These are phyloP conservation scores for Perizoma flavofasciatum DNA, from an alignment of 2,888 invertebrate genomes.

Conservation along the genomic window DNA sequence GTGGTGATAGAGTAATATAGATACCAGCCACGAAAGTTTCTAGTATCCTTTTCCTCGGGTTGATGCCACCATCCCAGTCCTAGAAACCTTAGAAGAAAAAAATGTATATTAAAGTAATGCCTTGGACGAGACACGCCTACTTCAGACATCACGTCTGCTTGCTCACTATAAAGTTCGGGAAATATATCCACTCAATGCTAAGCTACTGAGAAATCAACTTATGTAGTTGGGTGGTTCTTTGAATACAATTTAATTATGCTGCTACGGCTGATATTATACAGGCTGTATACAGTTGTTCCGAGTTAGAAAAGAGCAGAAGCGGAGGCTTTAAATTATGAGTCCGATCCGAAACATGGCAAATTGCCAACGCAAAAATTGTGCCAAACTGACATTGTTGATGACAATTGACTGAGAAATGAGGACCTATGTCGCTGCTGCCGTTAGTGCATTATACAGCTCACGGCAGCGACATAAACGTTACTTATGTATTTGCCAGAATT, in stretches of 20 bases:
- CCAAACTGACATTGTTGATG: constrained; percentile 8
- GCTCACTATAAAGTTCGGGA: constrained; percentile 8
- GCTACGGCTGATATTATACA: constrained; percentile 25
- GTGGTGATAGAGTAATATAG: constrained; percentile 69
- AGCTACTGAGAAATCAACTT: constrained; percentile 21
- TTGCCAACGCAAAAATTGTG: constrained; percentile 17
- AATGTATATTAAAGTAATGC: constrained; percentile 69
- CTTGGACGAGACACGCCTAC: constrained; percentile 46
- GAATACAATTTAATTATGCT: constrained; percentile 30
- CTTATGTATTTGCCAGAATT: too few species aligned
- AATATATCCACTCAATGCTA: constrained; percentile 6
- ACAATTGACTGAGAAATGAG: constrained; percentile 17
- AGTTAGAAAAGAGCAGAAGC: constrained; percentile 2
- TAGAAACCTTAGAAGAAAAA: constrained; percentile 62
- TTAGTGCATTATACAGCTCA: too few species aligned
- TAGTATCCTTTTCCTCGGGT: constrained; percentile 65
- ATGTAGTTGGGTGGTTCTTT: constrained; percentile 18
- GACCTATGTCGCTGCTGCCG: constrained; percentile 1
- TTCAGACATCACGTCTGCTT: constrained; percentile 37
- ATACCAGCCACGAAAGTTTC: constrained; percentile 70
- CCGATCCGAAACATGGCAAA: constrained; percentile 4
- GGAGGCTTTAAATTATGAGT: constrained; percentile 10
- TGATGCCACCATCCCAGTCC: constrained; percentile 80
- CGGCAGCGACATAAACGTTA: too few species aligned
- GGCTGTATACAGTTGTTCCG: constrained; percentile 16